These are phyloP conservation scores for Aldabrachelys gigantea DNA, from an alignment of 2,113 vertebrate genomes.

Conservation along the genomic window DNA sequence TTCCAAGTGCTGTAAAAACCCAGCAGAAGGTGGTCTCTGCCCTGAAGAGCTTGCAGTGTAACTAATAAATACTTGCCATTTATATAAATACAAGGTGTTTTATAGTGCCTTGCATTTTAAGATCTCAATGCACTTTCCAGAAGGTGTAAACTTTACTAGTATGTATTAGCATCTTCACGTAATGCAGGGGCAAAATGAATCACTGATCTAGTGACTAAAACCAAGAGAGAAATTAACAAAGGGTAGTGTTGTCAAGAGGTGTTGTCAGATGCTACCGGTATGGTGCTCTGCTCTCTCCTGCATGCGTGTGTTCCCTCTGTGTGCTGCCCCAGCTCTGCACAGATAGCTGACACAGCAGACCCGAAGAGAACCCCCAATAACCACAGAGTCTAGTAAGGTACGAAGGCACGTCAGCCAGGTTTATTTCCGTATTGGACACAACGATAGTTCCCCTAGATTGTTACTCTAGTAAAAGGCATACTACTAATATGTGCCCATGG, in stretches of 20 bases:
- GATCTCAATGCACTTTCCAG: not conserved
- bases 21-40: not conserved
- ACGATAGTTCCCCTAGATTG: too few species aligned
- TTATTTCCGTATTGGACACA: too few species aligned
- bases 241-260: not conserved
- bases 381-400: too few species aligned
- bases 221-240: not conserved
- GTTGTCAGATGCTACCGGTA: too few species aligned
- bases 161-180: not conserved
- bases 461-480: too few species aligned
- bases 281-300: too few species aligned
- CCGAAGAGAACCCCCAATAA: too few species aligned
- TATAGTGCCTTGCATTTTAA: not conserved
- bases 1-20: not conserved
- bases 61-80: not conserved
- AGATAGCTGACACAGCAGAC: too few species aligned
- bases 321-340: too few species aligned
- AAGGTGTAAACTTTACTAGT: not conserved
- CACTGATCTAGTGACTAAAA: not conserved
- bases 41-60: not conserved
- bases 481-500: too few species aligned
- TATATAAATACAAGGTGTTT: not conserved
- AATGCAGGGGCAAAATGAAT: not conserved
- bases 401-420: too few species aligned
- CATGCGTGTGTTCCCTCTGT: too few species aligned